Percentiles rank a stretch among this genome's conserved stretches.
phyloP scores from a whole-genome alignment of 2,113 vertebrate genomes.

The Cairina moschata region DNA sequence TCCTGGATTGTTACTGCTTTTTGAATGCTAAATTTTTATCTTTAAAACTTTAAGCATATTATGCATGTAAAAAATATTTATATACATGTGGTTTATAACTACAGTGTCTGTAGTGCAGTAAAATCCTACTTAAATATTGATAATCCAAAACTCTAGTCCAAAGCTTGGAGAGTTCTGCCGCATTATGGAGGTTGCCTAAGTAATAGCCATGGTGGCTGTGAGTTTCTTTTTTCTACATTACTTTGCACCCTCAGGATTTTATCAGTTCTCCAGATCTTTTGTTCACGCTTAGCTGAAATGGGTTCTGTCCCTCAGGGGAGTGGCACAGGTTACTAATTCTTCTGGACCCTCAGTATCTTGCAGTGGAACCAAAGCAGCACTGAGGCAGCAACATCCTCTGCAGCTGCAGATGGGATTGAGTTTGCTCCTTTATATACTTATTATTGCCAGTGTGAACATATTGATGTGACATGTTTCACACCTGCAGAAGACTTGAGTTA shows the following conservation, averaged over 20 bases:
- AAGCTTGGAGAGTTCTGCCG: not conserved
- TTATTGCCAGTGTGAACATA: not conserved
- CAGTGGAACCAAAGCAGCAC: not conserved
- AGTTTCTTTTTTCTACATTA: not conserved
- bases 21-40: not conserved
- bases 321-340: not conserved
- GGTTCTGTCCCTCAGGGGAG: not conserved
- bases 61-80: not conserved
- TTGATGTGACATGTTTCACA: not conserved
- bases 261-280: not conserved
- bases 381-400: not conserved
- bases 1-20: not conserved
- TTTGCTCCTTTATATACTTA: not conserved
- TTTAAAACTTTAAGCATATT: not conserved
- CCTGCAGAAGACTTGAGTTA: not conserved
- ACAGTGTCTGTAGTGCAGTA: not conserved
- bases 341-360: not conserved
- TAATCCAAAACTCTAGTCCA: not conserved
- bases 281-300: not conserved
- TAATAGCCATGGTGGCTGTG: fast-evolving
- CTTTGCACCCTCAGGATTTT: not conserved
- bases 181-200: not conserved
- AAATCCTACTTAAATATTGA: slow-evolving; percentile 8
- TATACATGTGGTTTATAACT: not conserved
- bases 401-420: not conserved